Evolutionary conservation across 2,113 vertebrate species (phyloP).

Genomic region (Brachirus orientalis): DNA sequence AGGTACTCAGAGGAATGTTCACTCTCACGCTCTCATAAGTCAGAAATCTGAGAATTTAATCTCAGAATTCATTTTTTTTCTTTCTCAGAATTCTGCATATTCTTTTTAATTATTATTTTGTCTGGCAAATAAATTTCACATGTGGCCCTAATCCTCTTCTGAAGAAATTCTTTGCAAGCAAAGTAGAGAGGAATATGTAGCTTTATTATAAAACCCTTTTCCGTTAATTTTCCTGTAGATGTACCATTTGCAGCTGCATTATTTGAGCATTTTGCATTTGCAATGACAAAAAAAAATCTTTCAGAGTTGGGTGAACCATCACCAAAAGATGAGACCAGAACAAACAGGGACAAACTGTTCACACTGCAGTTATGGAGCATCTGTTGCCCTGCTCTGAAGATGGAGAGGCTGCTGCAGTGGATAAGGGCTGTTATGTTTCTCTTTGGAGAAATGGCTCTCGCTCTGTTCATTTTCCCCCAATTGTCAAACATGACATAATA

Average conservation of each 20-base stretch:
- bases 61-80: too few species aligned
- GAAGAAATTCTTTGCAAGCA: too few species aligned
- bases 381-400: constrained; percentile 62
- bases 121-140: too few species aligned
- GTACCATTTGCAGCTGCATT: not conserved
- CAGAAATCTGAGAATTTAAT: too few species aligned
- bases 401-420: constrained; percentile 65
- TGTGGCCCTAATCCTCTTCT: too few species aligned
- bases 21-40: too few species aligned
- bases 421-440: constrained; percentile 60
- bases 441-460: constrained; percentile 56
- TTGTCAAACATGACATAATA: constrained; percentile 25
- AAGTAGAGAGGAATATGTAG: too few species aligned
- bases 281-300: constrained; percentile 32
- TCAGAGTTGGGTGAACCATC: constrained; percentile 24
- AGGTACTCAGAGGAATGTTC: too few species aligned
- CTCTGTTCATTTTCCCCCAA: constrained; percentile 20
- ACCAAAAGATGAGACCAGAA: constrained; percentile 38
- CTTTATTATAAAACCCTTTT: too few species aligned
- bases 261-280: constrained; percentile 28
- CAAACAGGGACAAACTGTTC: constrained; percentile 53
- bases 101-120: too few species aligned
- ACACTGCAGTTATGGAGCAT: constrained; percentile 73
- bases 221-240: not conserved
- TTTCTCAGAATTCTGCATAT: too few species aligned